These are phyloP conservation scores for Toxotes jaculatrix DNA, from an alignment of 2,113 vertebrate genomes.

Conservation along the genomic window DNA sequence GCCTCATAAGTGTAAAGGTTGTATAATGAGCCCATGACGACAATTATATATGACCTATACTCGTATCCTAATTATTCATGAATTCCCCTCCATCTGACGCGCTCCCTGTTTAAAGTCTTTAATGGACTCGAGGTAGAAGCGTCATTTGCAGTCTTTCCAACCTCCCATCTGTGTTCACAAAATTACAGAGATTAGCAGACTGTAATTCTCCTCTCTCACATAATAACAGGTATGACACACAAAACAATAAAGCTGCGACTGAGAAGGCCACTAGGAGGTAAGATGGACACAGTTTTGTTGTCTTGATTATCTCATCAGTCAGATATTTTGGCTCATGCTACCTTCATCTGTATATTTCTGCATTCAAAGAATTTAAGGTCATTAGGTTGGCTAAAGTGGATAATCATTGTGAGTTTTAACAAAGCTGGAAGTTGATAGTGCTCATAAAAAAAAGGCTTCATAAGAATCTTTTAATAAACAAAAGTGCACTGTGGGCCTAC, in stretches of 20 bases:
- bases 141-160: background rate
- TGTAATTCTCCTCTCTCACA: conserved; percentile 19
- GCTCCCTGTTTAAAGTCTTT: background rate
- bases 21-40: background rate
- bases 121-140: background rate
- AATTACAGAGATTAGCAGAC: conserved; percentile 44
- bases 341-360: background rate
- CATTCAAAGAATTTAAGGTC: background rate
- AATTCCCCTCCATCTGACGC: background rate
- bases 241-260: conserved; percentile 13
- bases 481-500: background rate
- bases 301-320: conserved; percentile 1
- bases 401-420: conserved; percentile 8
- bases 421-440: conserved; percentile 4
- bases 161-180: background rate
- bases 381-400: conserved; percentile 4
- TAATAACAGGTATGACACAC: conserved; percentile 37
- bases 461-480: background rate
- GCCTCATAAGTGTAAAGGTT: background rate
- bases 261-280: background rate
- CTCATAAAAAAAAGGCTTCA: background rate
- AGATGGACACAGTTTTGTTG: conserved; percentile 9
- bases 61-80: background rate
- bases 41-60: background rate
- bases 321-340: background rate